Percentiles rank a stretch among this genome's conserved stretches.
Conservation (phyloP, 2,888 invertebrate species). For the Rhagonycha fulva region DNA sequence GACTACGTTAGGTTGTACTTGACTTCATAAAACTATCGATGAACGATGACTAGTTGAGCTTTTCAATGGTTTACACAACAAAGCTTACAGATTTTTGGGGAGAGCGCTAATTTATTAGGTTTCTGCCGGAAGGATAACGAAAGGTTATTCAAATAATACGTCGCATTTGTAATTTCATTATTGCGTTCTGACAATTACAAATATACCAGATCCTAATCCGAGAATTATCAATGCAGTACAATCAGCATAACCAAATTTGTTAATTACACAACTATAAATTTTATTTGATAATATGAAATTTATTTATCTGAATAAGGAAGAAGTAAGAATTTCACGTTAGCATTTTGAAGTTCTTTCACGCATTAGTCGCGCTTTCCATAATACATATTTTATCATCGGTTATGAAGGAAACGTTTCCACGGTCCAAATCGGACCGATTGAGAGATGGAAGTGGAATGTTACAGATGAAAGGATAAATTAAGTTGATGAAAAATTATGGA, state of each 20-base stretch:
- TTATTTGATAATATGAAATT: too few relatives aligned
- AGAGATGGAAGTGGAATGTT: too few relatives aligned
- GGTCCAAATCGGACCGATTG: too few relatives aligned
- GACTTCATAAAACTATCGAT: neutral
- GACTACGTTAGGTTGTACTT: conserved; percentile 1
- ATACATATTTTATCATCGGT: too few relatives aligned
- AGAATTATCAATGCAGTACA: too few relatives aligned
- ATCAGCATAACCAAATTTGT: neutral
- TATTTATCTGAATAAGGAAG: neutral
- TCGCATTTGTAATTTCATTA: neutral
- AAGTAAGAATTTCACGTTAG: neutral
- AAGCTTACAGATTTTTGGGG: neutral
- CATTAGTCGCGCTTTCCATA: too few relatives aligned
- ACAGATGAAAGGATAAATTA: too few relatives aligned
- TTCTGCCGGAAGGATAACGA: neutral
- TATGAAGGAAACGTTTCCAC: too few relatives aligned
- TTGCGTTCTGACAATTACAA: neutral
- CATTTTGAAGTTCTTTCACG: neutral
- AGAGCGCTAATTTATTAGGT: neutral
- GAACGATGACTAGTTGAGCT: neutral
- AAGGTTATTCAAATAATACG: neutral
- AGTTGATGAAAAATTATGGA: too few relatives aligned
- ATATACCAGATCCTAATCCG: neutral
- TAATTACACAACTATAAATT: too few relatives aligned
- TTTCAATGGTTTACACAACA: neutral